A percentile compares a stretch with the other conserved stretches of the same genome.
These are phyloP conservation scores for Serranus cabrilla DNA, from an alignment of 2,797 vertebrate genomes.

Conservation along the genomic window DNA sequence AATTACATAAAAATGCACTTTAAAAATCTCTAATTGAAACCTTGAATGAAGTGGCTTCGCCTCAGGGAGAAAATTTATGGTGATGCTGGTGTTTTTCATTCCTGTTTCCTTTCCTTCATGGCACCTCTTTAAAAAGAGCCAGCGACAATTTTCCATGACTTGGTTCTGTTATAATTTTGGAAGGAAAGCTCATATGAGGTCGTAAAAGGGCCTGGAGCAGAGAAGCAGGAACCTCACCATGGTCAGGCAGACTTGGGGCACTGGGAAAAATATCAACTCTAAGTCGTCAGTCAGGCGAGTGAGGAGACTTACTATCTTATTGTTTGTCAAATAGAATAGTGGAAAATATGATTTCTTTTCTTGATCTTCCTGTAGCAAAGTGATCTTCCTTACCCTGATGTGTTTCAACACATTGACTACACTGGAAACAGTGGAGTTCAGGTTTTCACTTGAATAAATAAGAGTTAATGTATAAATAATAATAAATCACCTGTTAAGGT, in stretches of 20 bases:
- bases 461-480: not conserved
- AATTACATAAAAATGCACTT: slow-evolving; percentile 38
- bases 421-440: not conserved
- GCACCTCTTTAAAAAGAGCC: slow-evolving; percentile 51
- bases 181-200: slow-evolving; percentile 52
- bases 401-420: not conserved
- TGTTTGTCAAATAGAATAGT: not conserved
- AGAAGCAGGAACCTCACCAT: slow-evolving; percentile 25
- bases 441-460: not conserved
- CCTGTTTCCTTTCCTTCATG: slow-evolving; percentile 43
- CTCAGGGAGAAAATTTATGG: slow-evolving; percentile 24
- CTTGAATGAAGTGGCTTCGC: slow-evolving; percentile 47
- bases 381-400: not conserved
- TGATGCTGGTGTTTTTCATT: slow-evolving; percentile 49
- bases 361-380: not conserved
- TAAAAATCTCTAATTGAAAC: slow-evolving; percentile 24
- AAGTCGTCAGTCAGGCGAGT: not conserved
- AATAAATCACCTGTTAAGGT: slow-evolving; percentile 1
- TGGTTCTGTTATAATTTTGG: slow-evolving; percentile 60
- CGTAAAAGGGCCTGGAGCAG: slow-evolving; percentile 40
- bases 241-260: slow-evolving; percentile 5
- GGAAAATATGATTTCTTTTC: not conserved
- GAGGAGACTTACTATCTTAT: not conserved
- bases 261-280: slow-evolving; percentile 38
- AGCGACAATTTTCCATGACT: slow-evolving; percentile 66